phyloP scores from a whole-genome alignment of 2,797 vertebrate species.

The Premnoplex brunnescens region DNA sequence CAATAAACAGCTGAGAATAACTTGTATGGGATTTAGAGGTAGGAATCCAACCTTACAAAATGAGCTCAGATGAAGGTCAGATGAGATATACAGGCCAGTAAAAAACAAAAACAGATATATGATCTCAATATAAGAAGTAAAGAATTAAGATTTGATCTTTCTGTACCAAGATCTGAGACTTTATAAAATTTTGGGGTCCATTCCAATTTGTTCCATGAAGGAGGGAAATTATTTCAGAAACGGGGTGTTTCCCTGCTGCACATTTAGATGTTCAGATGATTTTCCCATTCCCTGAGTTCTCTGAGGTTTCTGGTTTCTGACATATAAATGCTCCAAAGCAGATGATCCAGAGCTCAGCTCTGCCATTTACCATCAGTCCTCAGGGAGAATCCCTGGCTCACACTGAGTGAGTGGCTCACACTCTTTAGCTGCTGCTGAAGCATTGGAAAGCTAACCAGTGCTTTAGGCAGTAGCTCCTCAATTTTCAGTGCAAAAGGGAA shows the following conservation, averaged over 20 bases:
- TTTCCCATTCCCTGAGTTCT: not conserved
- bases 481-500: not conserved
- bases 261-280: not conserved
- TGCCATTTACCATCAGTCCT: not conserved
- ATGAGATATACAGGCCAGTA: not conserved
- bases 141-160: not conserved
- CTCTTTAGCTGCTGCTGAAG: not conserved
- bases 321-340: not conserved
- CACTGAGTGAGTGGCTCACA: not conserved
- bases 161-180: not conserved
- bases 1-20: not conserved
- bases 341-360: not conserved
- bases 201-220: not conserved
- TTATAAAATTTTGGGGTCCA: not conserved
- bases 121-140: not conserved
- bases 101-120: not conserved
- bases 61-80: not conserved
- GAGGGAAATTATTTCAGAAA: not conserved
- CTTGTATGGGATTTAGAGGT: not conserved
- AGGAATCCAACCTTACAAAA: not conserved
- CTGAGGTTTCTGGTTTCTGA: not conserved
- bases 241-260: fast-evolving
- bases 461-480: not conserved
- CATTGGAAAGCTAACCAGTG: not conserved
- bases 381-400: not conserved